Base-by-base conservation (phyloP, 2,888 invertebrate genomes). In the Microctonus hyperodae region DNA sequence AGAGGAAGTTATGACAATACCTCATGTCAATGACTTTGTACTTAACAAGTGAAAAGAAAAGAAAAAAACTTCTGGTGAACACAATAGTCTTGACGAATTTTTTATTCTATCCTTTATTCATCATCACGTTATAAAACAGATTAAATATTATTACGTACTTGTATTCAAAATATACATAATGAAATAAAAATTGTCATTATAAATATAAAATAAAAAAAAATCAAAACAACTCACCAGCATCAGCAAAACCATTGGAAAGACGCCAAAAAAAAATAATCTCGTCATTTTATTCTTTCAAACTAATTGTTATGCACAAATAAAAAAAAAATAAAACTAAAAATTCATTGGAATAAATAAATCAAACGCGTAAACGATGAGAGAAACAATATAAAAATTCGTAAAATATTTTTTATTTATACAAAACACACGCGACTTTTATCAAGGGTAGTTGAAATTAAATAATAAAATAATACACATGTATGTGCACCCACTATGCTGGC, bases 401-500 rank as follows among this genome's bases (percentile, higher is more conserved):
- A 5, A 7, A 28, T 28, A 7, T 28, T 28, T 3, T 44, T 44
- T 16, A n/a, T 16, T 1, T 20, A 4, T 16, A n/a, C 16, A 31
- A 16, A 28, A 66, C 37, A 35, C 28, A 16, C 31, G 50, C 37
- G 48, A 57, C 57, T 35, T n/a, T 16, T 20, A 51, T 51, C 23
- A 56, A 64, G 44, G 44, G 44, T 53, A 53, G 53, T 53, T 23
- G 25, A 23, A 13, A 13, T 53, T 7, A 13, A 25, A n/a, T 23
- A 25, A n/a, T 25, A 44, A 44, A n/a, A n/a, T n/a, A n/a, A n/a
- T n/a, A n/a, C n/a, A n/a, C 25, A 23, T 20, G 22, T 25, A 63
- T 67, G 70, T 73, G 74, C 71, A 70, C 56, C 55, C 70, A 74
- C 70, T 69, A 73, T 75, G 80, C 79, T 76, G 75, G 76, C 81